phyloP scores from a whole-genome alignment of 1,140 invertebrate genomes.

The Sitobion miscanthi region DNA sequence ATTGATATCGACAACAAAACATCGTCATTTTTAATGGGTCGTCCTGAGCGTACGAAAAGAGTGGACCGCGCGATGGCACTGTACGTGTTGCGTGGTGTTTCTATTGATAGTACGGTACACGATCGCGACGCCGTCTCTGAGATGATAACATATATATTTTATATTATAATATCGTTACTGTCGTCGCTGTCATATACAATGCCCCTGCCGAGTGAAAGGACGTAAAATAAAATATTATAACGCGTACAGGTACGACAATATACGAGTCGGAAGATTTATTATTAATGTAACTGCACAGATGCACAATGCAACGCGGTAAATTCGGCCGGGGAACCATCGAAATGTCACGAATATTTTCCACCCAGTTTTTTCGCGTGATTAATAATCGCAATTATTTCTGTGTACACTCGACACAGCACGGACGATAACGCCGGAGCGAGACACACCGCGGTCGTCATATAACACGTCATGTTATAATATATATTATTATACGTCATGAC shows the following conservation, averaged over 20 bases:
- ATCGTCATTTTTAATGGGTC: not conserved
- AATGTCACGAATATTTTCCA: constrained; percentile 39
- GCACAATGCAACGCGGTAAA: not conserved
- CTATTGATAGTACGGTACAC: too few species aligned
- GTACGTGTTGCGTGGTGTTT: too few species aligned
- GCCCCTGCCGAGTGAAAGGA: not conserved
- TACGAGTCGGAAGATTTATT: not conserved
- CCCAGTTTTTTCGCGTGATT: constrained; percentile 17
- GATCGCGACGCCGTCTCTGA: not conserved
- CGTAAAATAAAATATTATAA: too few species aligned
- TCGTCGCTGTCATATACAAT: not conserved
- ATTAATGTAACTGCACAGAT: not conserved
- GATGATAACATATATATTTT: not conserved
- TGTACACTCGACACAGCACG: too few species aligned
- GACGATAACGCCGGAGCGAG: too few species aligned
- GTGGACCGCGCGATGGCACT: not conserved
- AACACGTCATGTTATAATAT: not conserved
- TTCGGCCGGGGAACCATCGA: not conserved
- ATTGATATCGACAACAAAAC: not conserved
- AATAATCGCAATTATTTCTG: not conserved
- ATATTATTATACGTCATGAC: not conserved
- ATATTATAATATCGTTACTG: not conserved
- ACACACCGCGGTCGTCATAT: not conserved
- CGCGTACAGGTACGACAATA: not conserved
- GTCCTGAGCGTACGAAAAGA: not conserved